Evolutionary conservation across 2,113 vertebrate species (phyloP), one percentile per base, ranked within the genome.

Genomic region (Rhinoptilus africanus): DNA sequence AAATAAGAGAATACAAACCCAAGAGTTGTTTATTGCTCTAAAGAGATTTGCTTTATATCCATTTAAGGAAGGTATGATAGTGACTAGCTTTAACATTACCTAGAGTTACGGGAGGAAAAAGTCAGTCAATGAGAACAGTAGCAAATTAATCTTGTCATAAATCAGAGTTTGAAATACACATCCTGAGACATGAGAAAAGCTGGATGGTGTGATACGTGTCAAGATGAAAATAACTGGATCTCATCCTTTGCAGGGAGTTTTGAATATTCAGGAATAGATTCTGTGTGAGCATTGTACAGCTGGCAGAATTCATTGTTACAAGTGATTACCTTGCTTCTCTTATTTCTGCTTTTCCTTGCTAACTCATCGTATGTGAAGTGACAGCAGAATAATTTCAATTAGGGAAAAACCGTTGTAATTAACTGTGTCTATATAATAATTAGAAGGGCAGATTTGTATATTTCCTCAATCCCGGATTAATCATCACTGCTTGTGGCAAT

Each of bases 301-400:
- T 86, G 71, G 47, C 75, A 92, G 60, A 83, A 45, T 27, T 83
- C 59, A 2, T 10, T 51, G 39, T 50, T 95, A 35, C 35, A n/a
- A 77, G 34, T 15, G 37, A 68, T 90, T 63, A 39, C 75, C 19
- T 8, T 73, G 64, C 22, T 79, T 75, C 9, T 12, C 28, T 85
- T 78, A 48, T 71, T 85, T 88, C 59, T 64, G 62, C 66, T 76
- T 78, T 90, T 94, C 74, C 69, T 66, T 66, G 59, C 73, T 89
- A 71, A 91, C 76, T 95, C 78, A 71, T 79, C 10, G 0, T 57
- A 45, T 80, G 59, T 66, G 79, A 90, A 95, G 85, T 83, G 82
- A 94, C 92, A 96, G 89, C 90, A 93, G 82, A 88, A 80, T 94
- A 57, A 86, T 94, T 94, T 83, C 88, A 76, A 8, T 94, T 92